phyloP scores from a whole-genome alignment of 2,113 vertebrate species.

The Pipa parva region DNA sequence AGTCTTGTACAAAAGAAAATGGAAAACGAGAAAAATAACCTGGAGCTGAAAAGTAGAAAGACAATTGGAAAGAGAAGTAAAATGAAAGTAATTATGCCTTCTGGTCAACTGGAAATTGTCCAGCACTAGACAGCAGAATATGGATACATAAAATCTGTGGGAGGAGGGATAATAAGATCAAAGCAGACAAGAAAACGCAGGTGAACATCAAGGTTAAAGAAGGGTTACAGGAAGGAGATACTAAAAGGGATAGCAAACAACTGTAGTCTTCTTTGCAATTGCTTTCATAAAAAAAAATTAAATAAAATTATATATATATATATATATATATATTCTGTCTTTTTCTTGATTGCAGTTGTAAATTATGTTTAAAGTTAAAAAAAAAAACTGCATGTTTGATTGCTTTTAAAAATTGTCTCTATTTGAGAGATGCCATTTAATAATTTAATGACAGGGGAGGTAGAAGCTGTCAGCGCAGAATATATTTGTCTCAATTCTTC shows the following conservation, averaged over 20 bases:
- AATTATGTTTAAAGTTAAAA: slow-evolving; percentile 30
- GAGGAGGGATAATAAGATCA: no score
- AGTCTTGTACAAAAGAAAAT: no score
- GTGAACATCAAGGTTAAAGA: not conserved
- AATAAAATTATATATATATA: rapidly evolving
- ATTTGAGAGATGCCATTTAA: slow-evolving; percentile 41
- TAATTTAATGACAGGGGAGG: slow-evolving; percentile 41
- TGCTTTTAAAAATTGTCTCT: slow-evolving; percentile 22
- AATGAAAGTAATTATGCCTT: no score
- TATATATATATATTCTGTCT: not conserved
- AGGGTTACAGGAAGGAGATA: not conserved
- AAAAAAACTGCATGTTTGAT: slow-evolving; percentile 15
- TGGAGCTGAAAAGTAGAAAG: no score
- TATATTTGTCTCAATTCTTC: slow-evolving; percentile 35
- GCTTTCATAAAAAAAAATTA: not conserved
- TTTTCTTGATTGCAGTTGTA: slow-evolving; percentile 30
- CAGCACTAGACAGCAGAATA: no score
- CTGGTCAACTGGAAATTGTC: no score
- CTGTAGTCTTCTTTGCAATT: not conserved
- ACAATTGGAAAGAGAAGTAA: no score
- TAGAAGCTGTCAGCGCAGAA: slow-evolving; percentile 37
- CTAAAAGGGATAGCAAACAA: not conserved
- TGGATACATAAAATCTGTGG: no score
- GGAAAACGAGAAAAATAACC: no score
- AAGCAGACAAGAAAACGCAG: no score